Base-by-base conservation (phyloP, 2,113 vertebrate species). In the Hyperoodon ampullatus region DNA sequence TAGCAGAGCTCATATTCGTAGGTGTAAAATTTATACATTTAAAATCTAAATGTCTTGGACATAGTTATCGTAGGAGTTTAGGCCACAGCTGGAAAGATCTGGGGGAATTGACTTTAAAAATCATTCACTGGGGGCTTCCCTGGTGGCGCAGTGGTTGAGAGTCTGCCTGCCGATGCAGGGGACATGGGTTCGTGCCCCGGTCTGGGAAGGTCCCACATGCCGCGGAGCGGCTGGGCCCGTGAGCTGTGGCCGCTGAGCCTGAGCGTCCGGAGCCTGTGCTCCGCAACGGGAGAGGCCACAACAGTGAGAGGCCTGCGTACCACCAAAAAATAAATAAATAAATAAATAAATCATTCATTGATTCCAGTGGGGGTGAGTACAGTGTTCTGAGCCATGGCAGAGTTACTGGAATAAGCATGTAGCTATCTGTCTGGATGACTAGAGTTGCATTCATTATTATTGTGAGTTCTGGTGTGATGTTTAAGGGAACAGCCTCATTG, bases 361-460 rank as follows among this genome's bases (percentile, higher is more conserved):
- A 58, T 71, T 50, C 42, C 18, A 30, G 50, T 44, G 55, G 7
- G 4, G 6, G 5, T 39, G n/a, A 65, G 19, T 19, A 55, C 5
- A 23, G 10, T 3, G 55, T 35, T 44, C 66, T 75, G 81, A 65
- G n/a, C 39, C 8, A 15, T 1, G 58, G 12, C 24, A 6, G 5
- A 1, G 1, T 60, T 14, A 12, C 8, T 33, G 28, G 53, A 60
- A 26, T 60, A 19, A 47, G 39, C 66, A 11, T 0, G 0, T 3
- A 23, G 68, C 24, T 7, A 3, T 35, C 35, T 10, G 35, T 21
- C 35, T 18, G 77, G 86, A 53, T 0, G 23, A 28, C 42, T 26
- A 47, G 80, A 44, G n/a, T 1, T n/a, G 47, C 28, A 4, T 14
- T 71, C 33, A 30, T 1, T 26, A 21, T 30, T 53, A 44, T 1